A percentile compares a stretch with the other conserved stretches of the same genome.
These are phyloP conservation scores for Anarrhichthys ocellatus DNA, from an alignment of 2,113 vertebrate species.

Conservation along the genomic window DNA sequence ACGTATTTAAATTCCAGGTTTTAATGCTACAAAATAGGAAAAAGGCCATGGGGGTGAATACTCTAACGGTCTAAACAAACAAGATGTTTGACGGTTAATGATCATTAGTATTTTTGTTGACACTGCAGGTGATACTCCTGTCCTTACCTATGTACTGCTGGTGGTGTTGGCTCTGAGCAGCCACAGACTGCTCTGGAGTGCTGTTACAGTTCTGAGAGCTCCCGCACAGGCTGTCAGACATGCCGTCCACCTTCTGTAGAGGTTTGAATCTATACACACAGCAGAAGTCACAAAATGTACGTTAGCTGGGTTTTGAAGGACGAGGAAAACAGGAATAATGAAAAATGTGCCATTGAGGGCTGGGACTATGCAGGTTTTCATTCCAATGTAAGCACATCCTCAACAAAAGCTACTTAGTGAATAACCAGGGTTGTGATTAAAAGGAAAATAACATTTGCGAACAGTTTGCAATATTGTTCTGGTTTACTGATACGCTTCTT, in stretches of 20 bases:
- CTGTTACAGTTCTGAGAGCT: conserved; percentile 85
- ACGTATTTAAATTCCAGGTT: not conserved
- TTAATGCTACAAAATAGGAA: not conserved
- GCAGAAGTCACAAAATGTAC: not conserved
- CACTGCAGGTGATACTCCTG: not conserved
- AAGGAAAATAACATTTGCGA: not conserved
- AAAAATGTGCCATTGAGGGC: not conserved
- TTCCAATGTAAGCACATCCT: not conserved
- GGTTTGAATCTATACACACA: conserved; percentile 88
- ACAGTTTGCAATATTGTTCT: not conserved
- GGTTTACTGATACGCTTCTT: not conserved
- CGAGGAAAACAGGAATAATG: not conserved
- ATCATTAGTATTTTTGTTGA: not conserved
- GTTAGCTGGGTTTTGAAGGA: conserved; percentile 19
- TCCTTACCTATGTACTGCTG: conserved; percentile 96
- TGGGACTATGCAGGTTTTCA: not conserved
- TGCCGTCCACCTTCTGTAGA: conserved; percentile 91
- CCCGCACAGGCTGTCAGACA: conserved; percentile 86
- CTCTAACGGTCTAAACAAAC: not conserved
- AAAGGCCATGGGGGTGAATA: no score
- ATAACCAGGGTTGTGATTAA: not conserved
- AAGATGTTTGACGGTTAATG: not conserved
- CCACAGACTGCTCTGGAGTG: conserved; percentile 91
- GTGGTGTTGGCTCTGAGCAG: conserved; percentile 95
- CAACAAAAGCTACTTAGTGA: not conserved